phyloP scores from a whole-genome alignment of 1,140 invertebrate genomes.

The Agraylea sexmaculata region DNA sequence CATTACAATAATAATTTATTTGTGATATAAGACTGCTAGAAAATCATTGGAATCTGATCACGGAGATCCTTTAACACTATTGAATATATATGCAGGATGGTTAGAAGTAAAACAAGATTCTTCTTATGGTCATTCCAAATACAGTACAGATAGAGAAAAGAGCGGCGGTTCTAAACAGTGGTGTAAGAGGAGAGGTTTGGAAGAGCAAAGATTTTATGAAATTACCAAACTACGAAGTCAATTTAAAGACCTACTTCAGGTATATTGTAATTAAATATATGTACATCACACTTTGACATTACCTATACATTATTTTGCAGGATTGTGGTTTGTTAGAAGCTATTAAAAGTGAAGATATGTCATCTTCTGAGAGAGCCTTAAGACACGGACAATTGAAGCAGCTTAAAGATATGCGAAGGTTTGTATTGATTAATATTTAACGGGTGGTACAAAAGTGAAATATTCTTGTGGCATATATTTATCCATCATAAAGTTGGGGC shows the following conservation, averaged over 20 bases:
- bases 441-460: background rate
- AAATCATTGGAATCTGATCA: slow-evolving; percentile 82
- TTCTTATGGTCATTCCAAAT: slow-evolving; percentile 16
- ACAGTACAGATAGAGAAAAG: slow-evolving; percentile 9
- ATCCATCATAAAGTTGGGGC: background rate
- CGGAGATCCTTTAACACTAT: slow-evolving; percentile 87
- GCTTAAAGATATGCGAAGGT: slow-evolving; percentile 68
- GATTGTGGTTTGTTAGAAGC: slow-evolving; percentile 58
- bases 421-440: slow-evolving; percentile 18
- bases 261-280: slow-evolving; percentile 24
- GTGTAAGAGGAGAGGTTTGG: slow-evolving; percentile 78
- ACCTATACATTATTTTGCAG: slow-evolving; percentile 27
- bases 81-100: slow-evolving; percentile 88
- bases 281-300: slow-evolving; percentile 6
- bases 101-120: slow-evolving; percentile 56
- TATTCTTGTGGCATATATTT: background rate
- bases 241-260: slow-evolving; percentile 74
- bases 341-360: slow-evolving; percentile 44
- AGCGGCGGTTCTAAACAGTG: slow-evolving; percentile 53
- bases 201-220: slow-evolving; percentile 95
- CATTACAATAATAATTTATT: slow-evolving; percentile 2
- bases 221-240: slow-evolving; percentile 86
- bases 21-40: slow-evolving; percentile 49
- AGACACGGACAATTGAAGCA: slow-evolving; percentile 81
- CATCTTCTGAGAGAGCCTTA: slow-evolving; percentile 63